Evolutionary conservation across 2,113 vertebrate genomes (phyloP).

Genomic region (Cynocephalus volans): DNA sequence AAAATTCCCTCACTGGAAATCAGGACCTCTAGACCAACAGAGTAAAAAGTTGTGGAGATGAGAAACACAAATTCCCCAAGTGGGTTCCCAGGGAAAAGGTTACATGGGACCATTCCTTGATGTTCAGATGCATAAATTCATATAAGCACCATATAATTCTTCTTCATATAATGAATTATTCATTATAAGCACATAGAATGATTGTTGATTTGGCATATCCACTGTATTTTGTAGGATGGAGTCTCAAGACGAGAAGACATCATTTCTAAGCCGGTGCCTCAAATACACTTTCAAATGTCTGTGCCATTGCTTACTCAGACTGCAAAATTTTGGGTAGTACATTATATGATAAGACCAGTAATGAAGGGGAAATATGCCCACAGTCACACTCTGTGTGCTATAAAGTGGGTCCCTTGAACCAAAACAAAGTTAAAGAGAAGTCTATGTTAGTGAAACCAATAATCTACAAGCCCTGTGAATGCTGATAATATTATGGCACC

Average conservation of each 20-base stretch:
- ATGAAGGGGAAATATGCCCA: neutral
- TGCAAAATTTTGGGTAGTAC: neutral
- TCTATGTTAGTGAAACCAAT: constrained; percentile 1
- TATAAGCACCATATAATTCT: neutral
- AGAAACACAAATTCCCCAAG: neutral
- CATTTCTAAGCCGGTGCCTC: neutral
- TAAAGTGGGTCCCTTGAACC: neutral
- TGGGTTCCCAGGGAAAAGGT: neutral
- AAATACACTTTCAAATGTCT: neutral
- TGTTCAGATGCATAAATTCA: neutral
- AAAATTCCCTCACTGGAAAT: neutral
- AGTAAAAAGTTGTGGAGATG: neutral
- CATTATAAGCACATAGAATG: neutral
- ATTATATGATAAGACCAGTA: neutral
- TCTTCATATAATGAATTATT: too few relatives aligned
- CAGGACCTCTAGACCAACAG: neutral
- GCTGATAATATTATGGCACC: too few relatives aligned
- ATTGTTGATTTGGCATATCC: neutral
- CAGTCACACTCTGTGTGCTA: neutral
- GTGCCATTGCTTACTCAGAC: neutral
- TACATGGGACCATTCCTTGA: neutral
- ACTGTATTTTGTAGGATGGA: neutral
- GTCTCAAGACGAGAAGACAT: neutral
- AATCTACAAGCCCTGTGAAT: neutral
- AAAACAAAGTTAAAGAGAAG: neutral